Conservation (phyloP, 2,113 vertebrate genomes). For the Dascyllus trimaculatus region DNA sequence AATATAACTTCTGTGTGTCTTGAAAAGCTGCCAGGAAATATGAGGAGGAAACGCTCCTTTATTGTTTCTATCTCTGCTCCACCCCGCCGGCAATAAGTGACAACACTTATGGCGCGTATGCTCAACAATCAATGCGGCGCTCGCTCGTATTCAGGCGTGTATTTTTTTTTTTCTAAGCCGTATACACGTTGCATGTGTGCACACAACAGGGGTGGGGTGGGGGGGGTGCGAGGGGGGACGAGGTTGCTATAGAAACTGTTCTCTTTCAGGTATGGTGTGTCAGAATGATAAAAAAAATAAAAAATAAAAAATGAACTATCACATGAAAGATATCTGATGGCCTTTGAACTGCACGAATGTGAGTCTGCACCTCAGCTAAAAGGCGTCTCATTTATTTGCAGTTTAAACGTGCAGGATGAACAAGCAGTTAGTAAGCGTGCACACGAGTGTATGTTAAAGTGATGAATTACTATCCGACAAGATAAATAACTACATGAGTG, state of each 20-base stretch:
- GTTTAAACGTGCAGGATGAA: slow-evolving; percentile 22
- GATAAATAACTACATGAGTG: too few species aligned
- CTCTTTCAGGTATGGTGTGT: slow-evolving; percentile 78
- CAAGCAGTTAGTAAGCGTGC: background rate
- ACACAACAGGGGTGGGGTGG: slow-evolving; percentile 8
- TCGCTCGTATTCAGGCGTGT: slow-evolving; percentile 57
- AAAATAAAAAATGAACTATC: slow-evolving; percentile 64
- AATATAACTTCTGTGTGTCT: slow-evolving; percentile 72
- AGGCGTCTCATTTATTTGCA: slow-evolving; percentile 14
- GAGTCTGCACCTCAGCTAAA: slow-evolving; percentile 36
- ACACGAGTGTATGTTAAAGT: background rate
- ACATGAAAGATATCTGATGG: slow-evolving; percentile 62
- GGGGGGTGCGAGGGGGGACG: slow-evolving; percentile 52
- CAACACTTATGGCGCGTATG: slow-evolving; percentile 59
- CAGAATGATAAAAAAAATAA: slow-evolving; percentile 71
- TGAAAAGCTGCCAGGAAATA: slow-evolving; percentile 73
- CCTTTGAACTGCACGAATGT: slow-evolving; percentile 40
- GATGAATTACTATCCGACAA: too few species aligned
- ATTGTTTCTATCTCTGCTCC: slow-evolving; percentile 59
- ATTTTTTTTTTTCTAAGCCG: slow-evolving; percentile 30
- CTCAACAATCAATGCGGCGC: slow-evolving; percentile 66
- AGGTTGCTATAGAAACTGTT: slow-evolving; percentile 85
- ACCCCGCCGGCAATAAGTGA: slow-evolving; percentile 60
- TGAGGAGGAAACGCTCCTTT: slow-evolving; percentile 60
- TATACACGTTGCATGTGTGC: slow-evolving; percentile 11